A percentile compares a stretch with the other conserved stretches of the same genome.
Conservation (phyloP, 1,140 invertebrate species). For the Periplaneta americana region DNA sequence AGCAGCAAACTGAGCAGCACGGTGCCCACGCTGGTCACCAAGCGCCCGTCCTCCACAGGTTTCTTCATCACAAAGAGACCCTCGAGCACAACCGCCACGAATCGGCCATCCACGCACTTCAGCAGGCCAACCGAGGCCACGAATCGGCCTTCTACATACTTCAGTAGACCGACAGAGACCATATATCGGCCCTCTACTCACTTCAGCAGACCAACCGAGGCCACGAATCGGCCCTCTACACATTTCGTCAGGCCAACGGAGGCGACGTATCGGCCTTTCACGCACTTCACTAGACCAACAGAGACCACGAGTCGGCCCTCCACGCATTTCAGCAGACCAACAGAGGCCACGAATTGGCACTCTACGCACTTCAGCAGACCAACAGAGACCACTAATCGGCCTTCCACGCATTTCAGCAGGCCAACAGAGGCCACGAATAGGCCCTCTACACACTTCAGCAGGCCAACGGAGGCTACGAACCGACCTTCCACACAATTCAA, state of each 20-base stretch:
- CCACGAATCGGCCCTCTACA: too few relatives aligned
- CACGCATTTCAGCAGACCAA: not conserved
- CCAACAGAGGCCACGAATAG: not conserved
- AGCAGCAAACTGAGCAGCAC: conserved; percentile 39
- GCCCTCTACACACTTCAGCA: not conserved
- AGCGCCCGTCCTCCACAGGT: conserved; percentile 21
- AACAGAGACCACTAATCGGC: too few relatives aligned
- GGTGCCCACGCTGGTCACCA: conserved; percentile 5
- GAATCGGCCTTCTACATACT: not conserved
- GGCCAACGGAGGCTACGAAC: not conserved
- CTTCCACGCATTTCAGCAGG: not conserved
- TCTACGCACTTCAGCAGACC: not conserved
- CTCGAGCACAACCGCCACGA: too few relatives aligned
- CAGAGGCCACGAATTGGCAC: not conserved
- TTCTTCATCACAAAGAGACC: conserved; percentile 28
- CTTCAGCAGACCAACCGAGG: not conserved
- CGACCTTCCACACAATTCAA: not conserved
- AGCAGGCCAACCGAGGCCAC: not conserved
- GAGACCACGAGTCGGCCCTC: too few relatives aligned
- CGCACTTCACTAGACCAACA: not conserved
- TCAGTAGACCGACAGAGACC: too few relatives aligned
- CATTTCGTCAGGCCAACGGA: too few relatives aligned
- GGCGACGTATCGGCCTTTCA: not conserved
- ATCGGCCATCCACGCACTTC: not conserved
- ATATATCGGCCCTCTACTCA: not conserved